Base-by-base conservation (phyloP, 2,888 invertebrate species). In the Choristoneura rosaceana region DNA sequence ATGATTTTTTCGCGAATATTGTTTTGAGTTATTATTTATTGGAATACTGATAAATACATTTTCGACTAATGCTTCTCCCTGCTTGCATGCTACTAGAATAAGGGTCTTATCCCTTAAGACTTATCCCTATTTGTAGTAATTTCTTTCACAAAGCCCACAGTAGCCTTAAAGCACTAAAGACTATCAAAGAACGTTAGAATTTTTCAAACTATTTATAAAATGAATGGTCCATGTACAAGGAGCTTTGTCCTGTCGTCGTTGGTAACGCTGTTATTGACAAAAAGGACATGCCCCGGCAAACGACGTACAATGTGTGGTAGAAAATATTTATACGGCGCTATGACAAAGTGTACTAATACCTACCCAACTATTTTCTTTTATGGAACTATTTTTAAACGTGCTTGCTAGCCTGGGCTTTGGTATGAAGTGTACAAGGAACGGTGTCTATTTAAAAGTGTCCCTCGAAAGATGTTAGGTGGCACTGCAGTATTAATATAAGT, bases 231-330 rank as follows among this genome's bases (percentile, higher is more conserved):
- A 61, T 41, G 50, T 70, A 59, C 47, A 55, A 63, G 38, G 17
- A 47, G 62, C 71, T 71, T 73, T 73, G 68, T 59, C 43, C 61
- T 43, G 60, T 69, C 52, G 43, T 58, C 52, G 43, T 67, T 68
- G 74, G 77, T 82, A 82, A 82, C 77, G 74, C 77, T 80, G 83
- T 84, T 83, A 82, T 76, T 75, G 81, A 79, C 80, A 79, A 77
- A 75, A 78, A 76, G 78, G 60, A 43, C 43, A 43, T 41, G 58
- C n/a, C 58, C 10, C 34, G 17, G 41, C 58, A 70, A 59, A 59
- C 45, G 45, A 4, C 60, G 60, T 52, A 52, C 50, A 52, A 17
- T 52, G 50, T 52, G 17, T 17, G 17, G 50, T 15, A 52, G 50
- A 15, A 52, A 52, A 52, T 52, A 52, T 52, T 52, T 15, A 15